These are phyloP conservation scores for Notolabrus celidotus DNA, from an alignment of 2,797 vertebrate genomes.

Conservation along the genomic window DNA sequence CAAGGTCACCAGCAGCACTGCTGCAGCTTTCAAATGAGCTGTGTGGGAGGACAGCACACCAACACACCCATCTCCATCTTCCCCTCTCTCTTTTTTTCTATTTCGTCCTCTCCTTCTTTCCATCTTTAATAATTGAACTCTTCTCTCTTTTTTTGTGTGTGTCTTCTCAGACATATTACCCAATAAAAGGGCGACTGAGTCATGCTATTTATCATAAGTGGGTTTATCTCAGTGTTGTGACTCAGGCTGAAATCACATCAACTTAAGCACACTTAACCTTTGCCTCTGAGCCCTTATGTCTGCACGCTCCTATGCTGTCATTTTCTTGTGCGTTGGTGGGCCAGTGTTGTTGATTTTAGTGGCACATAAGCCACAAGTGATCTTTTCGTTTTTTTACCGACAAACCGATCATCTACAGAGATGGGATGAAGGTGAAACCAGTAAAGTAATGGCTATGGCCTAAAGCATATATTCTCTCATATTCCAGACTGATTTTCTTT, in stretches of 20 bases:
- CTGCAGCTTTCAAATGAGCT: conserved; percentile 75
- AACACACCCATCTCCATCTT: neutral
- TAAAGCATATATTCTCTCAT: neutral
- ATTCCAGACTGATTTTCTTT: neutral
- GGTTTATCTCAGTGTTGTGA: conserved; percentile 50
- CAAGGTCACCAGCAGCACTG: conserved; percentile 54
- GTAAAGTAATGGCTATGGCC: too few relatives aligned
- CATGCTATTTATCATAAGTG: conserved; percentile 43
- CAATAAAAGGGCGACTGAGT: conserved; percentile 32
- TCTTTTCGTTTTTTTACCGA: conserved; percentile 25
- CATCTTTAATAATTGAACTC: neutral
- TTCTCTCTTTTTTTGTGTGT: neutral
- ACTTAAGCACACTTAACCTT: conserved; percentile 68
- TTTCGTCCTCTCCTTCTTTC: neutral
- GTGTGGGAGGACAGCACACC: conserved; percentile 45
- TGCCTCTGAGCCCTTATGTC: conserved; percentile 42
- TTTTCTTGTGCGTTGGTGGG: conserved; percentile 43
- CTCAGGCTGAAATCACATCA: conserved; percentile 54
- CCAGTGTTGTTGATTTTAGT: conserved; percentile 34
- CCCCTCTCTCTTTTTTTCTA: neutral
- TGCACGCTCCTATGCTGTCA: conserved; percentile 45
- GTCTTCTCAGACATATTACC: conserved; percentile 16
- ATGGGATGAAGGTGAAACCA: neutral
- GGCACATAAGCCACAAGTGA: conserved; percentile 18
- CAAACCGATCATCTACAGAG: conserved; percentile 9